Base-by-base conservation (phyloP, 2,797 vertebrate genomes). In the Oreonectes daqikongensis region DNA sequence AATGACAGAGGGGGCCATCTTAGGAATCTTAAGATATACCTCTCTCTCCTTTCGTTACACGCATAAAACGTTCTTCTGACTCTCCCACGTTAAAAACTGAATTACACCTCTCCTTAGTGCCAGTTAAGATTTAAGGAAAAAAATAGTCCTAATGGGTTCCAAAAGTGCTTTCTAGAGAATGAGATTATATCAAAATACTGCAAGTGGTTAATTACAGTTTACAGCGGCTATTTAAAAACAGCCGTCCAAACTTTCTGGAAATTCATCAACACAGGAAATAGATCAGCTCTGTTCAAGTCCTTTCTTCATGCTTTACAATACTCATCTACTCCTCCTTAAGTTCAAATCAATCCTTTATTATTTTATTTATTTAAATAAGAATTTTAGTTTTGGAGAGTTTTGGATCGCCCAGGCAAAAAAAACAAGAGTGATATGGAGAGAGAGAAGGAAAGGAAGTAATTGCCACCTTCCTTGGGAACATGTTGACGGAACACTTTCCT, bases 391-490 rank as follows among this genome's bases (percentile, higher is more conserved):
- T 20, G 24, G 32, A 63, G 57, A 48, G 5, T 61, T n/a, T 40
- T 8, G 11, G 10, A 67, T 57, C 30, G 5, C 65, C 66, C 48
- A 5, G 17, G 3, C 28, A 38, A 35, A 35, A 4, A 35, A 35
- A n/a, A n/a, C n/a, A n/a, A n/a, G 30, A 22, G 18, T 40, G 32
- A 64, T 66, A 57, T 14, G 26, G 46, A 15, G 26, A 66, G 42
- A 46, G 44, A 30, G 10, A 53, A 66, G 60, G 55, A 63, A 24
- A 52, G 57, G 79, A 84, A 72, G 72, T 26, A 77, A 70, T 32
- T 40, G 15, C 87, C 87, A 87, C 87, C 89, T 88, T 86, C 46
- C 79, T 40, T 86, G 83, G 88, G 85, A 89, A 90, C 82, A 60
- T 90, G 89, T 88, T 88, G 87, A 89, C 84, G 75, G 84, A 80